A percentile compares a stretch with the other conserved stretches of the same genome.
Evolutionary conservation across 2,113 vertebrate genomes (phyloP).

Genomic region (Nerophis ophidion): DNA sequence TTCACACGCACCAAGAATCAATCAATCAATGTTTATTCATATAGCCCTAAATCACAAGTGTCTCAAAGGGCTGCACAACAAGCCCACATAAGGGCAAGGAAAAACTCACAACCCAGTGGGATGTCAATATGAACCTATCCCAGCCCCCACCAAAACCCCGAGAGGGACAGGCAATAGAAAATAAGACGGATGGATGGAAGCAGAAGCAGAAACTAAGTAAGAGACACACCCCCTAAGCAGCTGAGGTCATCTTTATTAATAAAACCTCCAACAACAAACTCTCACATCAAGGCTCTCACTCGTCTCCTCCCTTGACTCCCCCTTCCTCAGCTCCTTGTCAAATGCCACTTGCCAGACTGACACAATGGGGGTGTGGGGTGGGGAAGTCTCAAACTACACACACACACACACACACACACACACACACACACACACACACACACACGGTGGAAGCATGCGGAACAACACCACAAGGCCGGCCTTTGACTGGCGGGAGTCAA

Average conservation of each 20-base stretch:
- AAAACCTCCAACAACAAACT: conserved; percentile 58
- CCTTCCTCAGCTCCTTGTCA: conserved; percentile 48
- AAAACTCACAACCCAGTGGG: too few relatives aligned
- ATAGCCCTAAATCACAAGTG: too few relatives aligned
- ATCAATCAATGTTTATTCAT: too few relatives aligned
- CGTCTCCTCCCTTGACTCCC: conserved; percentile 37
- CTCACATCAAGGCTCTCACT: conserved; percentile 44
- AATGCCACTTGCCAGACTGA: conserved; percentile 56
- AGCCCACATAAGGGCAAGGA: too few relatives aligned
- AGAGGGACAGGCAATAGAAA: neutral
- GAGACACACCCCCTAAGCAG: conserved; percentile 16
- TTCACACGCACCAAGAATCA: conserved; percentile 3
- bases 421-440: conserved; percentile 13
- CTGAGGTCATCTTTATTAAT: conserved; percentile 71
- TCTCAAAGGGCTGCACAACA: too few relatives aligned
- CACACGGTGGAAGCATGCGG: neutral
- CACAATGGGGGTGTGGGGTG: conserved; percentile 35
- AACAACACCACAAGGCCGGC: too few relatives aligned
- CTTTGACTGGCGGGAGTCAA: too few relatives aligned
- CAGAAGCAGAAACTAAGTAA: neutral
- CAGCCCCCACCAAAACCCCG: too few relatives aligned
- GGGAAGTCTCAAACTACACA: conserved; percentile 34
- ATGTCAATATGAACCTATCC: too few relatives aligned
- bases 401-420: conserved; percentile 3
- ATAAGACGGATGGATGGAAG: conserved; percentile 9